These are phyloP conservation scores for Bombus waltoni DNA, from an alignment of 1,140 invertebrate genomes.

Conservation along the genomic window DNA sequence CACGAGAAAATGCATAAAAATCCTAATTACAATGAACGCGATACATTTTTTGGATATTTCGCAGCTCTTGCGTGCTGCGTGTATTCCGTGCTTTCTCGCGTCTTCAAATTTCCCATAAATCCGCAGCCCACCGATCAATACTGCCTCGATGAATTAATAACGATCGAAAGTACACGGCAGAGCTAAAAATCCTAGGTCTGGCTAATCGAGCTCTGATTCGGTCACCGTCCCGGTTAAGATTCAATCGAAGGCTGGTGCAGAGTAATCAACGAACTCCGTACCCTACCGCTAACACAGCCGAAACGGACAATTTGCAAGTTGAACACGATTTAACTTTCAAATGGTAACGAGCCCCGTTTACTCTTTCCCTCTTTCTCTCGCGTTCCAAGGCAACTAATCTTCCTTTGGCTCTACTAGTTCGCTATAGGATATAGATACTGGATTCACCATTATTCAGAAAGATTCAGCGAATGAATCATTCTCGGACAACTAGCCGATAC, in stretches of 20 bases:
- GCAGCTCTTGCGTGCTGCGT: too few relatives aligned
- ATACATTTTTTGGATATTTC: too few relatives aligned
- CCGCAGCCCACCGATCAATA: not conserved
- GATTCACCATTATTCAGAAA: conserved; percentile 25
- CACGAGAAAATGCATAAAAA: too few relatives aligned
- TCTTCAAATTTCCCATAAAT: too few relatives aligned
- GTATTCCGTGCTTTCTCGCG: too few relatives aligned
- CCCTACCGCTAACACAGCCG: not conserved
- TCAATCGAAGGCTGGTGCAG: conserved; percentile 39
- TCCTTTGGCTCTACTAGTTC: not conserved
- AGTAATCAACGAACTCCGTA: conserved; percentile 53
- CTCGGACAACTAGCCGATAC: not conserved
- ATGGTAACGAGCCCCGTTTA: conserved; percentile 37
- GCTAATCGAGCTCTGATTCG: conserved; percentile 25
- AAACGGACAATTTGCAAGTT: conserved; percentile 65
- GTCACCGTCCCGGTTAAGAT: conserved; percentile 48
- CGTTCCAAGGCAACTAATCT: conserved; percentile 24
- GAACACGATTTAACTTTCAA: conserved; percentile 66
- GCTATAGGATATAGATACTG: not conserved
- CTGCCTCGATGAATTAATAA: not conserved
- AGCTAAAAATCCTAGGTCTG: not conserved
- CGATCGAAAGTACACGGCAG: not conserved
- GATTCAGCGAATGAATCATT: conserved; percentile 26
- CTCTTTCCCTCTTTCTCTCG: conserved; percentile 26
- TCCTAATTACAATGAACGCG: too few relatives aligned